Base-by-base conservation (phyloP, 2,888 invertebrate genomes). In the Gymnoscelis rufifasciata region DNA sequence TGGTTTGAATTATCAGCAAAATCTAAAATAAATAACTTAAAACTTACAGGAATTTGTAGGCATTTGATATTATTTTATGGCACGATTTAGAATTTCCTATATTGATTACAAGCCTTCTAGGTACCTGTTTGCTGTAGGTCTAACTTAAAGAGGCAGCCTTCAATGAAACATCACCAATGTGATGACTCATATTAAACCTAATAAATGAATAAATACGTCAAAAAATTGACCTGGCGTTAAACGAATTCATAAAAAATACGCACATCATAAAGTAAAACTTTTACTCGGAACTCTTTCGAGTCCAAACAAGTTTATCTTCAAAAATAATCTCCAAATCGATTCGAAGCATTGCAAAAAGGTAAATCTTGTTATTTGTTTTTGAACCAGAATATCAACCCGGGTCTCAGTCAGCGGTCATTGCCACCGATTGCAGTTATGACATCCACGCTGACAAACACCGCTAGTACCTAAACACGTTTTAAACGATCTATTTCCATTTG, bases 371-470 rank as follows among this genome's bases (percentile, higher is more conserved):
- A 59, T 76, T 74, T 76, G 68, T 74, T 80, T 80, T 66, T 70
- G 68, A 83, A 83, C 83, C 80, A 70, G 87, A 73, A 71, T 71
- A 71, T 77, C 83, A 75, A 77, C 77, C 77, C 47, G 59, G 47
- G 47, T 45, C 36, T 41, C 35, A 66, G 60, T 69, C 72, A 70
- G 71, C 71, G 87, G 86, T 86, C 87, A 78, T 84, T 86, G 87
- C 70, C 83, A 68, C 73, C 71, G 74, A 68, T 81, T 84, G 86
- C 87, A 83, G 86, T 86, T 86, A 86, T 78, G 74, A 74, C 73
- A 68, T 68, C 66, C 19, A 19, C 19, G 72, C 69, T 71, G 74
- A 74, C 77, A 79, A 77, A 76, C 60, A 59, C 66, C 77, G 68
- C 75, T 70, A 19, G 35, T 35, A 19, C 19, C 35, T 35, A 77